A percentile compares a stretch with the other conserved stretches of the same genome.
These are phyloP conservation scores for Cabera pusaria DNA, from an alignment of 2,888 invertebrate genomes.

Conservation along the genomic window DNA sequence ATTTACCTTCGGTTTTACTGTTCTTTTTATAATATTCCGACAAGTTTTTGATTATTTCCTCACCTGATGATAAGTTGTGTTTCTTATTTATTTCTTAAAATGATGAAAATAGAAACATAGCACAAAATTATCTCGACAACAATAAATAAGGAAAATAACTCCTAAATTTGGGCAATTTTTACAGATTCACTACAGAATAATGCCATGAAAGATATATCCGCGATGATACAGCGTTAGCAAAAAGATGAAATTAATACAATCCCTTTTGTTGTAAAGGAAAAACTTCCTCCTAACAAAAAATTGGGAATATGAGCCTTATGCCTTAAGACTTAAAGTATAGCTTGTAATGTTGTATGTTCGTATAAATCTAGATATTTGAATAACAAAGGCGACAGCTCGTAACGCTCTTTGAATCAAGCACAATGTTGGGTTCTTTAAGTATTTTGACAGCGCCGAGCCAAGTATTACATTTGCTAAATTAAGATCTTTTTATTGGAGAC, in stretches of 20 bases:
- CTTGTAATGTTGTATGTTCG: too few species aligned
- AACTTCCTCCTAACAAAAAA: constrained; percentile 7
- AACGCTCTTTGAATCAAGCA: constrained; percentile 27
- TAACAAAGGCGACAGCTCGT: constrained; percentile 28
- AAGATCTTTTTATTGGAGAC: too few species aligned
- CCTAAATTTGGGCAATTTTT: neutral
- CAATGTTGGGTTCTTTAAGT: constrained; percentile 27
- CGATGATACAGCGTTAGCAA: constrained; percentile 31
- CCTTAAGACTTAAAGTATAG: neutral
- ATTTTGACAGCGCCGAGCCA: too few species aligned
- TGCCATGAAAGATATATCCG: constrained; percentile 17
- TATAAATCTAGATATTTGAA: constrained; percentile 28
- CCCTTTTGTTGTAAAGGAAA: constrained; percentile 33
- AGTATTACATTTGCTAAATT: too few species aligned
- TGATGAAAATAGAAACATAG: too few species aligned
- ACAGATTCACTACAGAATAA: constrained; percentile 5
- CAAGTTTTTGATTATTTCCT: too few species aligned
- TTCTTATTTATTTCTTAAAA: too few species aligned
- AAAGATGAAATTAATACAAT: constrained; percentile 43
- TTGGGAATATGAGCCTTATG: constrained; percentile 20
- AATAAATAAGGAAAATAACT: constrained; percentile 7
- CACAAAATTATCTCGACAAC: too few species aligned
- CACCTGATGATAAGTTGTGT: too few species aligned
- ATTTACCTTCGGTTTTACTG: too few species aligned
- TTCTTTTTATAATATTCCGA: too few species aligned